phyloP scores from a whole-genome alignment of 1,140 invertebrate species.

The Cylas formicarius region DNA sequence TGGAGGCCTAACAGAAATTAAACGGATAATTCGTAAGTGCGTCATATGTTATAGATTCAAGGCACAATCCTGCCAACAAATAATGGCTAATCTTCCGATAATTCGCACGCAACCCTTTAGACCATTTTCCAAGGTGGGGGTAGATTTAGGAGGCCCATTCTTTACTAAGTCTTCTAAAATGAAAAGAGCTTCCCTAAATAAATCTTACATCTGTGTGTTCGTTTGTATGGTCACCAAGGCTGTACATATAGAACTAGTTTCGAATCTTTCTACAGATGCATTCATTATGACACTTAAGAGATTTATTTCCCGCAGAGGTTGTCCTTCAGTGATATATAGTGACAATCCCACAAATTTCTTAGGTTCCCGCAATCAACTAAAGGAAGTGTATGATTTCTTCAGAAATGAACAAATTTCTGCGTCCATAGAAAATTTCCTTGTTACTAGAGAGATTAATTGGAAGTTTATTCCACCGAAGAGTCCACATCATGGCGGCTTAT shows the following conservation, averaged over 20 bases:
- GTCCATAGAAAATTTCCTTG: background rate
- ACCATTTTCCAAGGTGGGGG: conserved; percentile 27
- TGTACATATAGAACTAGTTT: conserved; percentile 16
- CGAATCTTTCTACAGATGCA: conserved; percentile 5
- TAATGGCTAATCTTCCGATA: conserved; percentile 23
- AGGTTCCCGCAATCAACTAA: conserved; percentile 13
- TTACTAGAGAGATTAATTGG: conserved; percentile 15
- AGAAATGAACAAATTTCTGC: background rate
- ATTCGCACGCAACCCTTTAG: conserved; percentile 23
- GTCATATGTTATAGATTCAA: conserved; percentile 11
- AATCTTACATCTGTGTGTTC: conserved; percentile 18
- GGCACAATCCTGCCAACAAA: background rate
- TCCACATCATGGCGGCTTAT: conserved; percentile 32
- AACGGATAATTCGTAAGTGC: conserved; percentile 7
- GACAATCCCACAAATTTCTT: conserved; percentile 19
- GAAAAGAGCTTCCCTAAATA: conserved; percentile 7
- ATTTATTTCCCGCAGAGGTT: conserved; percentile 15
- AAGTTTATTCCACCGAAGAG: conserved; percentile 30
- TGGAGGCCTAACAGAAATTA: conserved; percentile 18
- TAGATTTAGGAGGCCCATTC: conserved; percentile 38
- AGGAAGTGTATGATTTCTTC: conserved; percentile 11
- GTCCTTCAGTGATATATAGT: conserved; percentile 9
- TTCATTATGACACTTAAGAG: conserved; percentile 12
- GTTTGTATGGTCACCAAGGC: conserved; percentile 18
- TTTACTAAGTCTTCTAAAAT: conserved; percentile 7